phyloP scores from a whole-genome alignment of 2,797 vertebrate genomes.

The Cheirogaleus major region DNA sequence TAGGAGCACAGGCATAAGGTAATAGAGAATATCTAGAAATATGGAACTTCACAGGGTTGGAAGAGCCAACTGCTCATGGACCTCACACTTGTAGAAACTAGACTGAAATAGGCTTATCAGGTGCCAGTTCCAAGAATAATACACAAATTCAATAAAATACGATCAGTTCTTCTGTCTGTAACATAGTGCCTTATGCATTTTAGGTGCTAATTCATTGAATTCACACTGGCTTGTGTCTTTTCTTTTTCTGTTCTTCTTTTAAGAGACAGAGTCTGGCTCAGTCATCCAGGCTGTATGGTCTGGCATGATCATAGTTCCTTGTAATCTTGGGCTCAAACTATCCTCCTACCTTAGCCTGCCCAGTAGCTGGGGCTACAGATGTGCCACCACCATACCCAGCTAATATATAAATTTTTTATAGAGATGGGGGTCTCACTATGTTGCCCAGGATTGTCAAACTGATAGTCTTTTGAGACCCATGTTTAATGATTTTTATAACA shows the following conservation, averaged over 20 bases:
- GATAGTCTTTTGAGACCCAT: background rate
- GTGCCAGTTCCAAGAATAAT: slow-evolving; percentile 13
- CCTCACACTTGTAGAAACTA: background rate
- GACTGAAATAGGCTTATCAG: slow-evolving; percentile 7
- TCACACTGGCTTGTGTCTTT: background rate
- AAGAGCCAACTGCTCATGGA: background rate
- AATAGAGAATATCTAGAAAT: slow-evolving; percentile 31
- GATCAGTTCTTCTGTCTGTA: background rate
- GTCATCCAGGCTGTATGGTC: background rate
- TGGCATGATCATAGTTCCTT: background rate
- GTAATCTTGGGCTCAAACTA: background rate
- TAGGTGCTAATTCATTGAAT: slow-evolving; percentile 34
- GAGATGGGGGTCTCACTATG: background rate
- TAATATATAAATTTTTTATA: background rate
- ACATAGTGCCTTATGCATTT: slow-evolving; percentile 10
- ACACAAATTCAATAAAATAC: slow-evolving; percentile 17
- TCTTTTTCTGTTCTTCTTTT: background rate
- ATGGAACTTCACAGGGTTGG: background rate
- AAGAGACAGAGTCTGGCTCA: background rate
- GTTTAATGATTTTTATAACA: slow-evolving; percentile 4
- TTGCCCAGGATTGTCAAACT: background rate
- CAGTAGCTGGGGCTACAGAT: background rate
- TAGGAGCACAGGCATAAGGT: background rate
- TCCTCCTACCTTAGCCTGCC: background rate
- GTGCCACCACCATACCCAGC: background rate